Conservation (phyloP, 2,888 invertebrate genomes). For the Caenorhabditis sp. region DNA sequence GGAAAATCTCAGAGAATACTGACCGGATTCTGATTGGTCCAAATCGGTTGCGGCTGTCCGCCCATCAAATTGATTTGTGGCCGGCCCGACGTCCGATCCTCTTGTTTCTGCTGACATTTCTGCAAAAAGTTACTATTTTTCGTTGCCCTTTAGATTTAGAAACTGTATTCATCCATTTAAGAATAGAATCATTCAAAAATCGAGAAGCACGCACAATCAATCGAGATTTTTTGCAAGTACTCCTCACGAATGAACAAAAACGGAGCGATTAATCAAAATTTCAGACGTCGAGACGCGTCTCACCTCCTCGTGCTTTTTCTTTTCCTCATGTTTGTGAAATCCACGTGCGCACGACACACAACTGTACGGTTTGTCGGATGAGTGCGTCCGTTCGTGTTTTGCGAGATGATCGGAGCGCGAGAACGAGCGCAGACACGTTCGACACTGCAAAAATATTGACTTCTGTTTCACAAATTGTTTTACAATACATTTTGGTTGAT, state of each 20-base stretch:
- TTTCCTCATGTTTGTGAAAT: conserved; percentile 52
- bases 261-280: background rate
- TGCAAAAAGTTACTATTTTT: conserved; percentile 5
- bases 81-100: background rate
- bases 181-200: background rate
- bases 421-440: conserved; percentile 48
- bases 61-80: conserved; percentile 30
- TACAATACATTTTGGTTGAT: background rate
- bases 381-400: conserved; percentile 55
- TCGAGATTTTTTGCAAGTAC: background rate
- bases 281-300: background rate
- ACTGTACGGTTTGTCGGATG: conserved; percentile 46
- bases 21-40: conserved; percentile 41
- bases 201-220: background rate
- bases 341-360: conserved; percentile 43
- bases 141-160: no score
- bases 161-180: background rate
- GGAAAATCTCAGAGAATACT: background rate
- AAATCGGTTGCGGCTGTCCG: background rate
- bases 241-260: no score
- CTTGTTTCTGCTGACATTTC: conserved; percentile 51
- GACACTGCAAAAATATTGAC: conserved; percentile 30
- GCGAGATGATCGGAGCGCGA: conserved; percentile 56
- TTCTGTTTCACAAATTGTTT: background rate
- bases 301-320: conserved; percentile 58